Evolutionary conservation across 2,113 vertebrate genomes (phyloP), one percentile per base, ranked within the genome.

Genomic region (Eptesicus fuscus): DNA sequence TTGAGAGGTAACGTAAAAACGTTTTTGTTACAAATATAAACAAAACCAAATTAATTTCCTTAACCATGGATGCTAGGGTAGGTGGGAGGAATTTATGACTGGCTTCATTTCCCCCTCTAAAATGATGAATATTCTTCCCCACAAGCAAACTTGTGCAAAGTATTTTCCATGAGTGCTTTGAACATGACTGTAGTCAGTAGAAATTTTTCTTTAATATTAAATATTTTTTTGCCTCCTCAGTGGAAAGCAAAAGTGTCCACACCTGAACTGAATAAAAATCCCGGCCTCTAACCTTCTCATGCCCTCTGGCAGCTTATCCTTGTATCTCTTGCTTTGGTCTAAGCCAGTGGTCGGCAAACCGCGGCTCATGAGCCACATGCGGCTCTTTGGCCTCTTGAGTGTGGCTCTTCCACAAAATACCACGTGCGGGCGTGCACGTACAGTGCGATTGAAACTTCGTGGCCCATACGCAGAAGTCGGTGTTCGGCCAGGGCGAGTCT

Each of bases 121-220:
- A 59, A 83, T 96, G 92, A 97, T 79, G 95, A 96, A 93, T 94
- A 92, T 32, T 94, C 51, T 94, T 96, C 73, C 35, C 79, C 4
- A 35, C 28, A 67, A 11, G 44, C 67, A 96, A 67, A 2, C 47
- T 94, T 92, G 28, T 73, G 3, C 16, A 97, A 94, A 97, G 13
- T 69, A 44, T 91, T 94, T 94, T 42, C 74, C 61, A 13, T 65
- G 67, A 84, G 17, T 61, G 20, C 89, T 96, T 76, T 51, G 91
- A 61, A 88, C 47, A 94, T 16, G 51, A 93, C 91, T 88, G 56
- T 35, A 90, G 82, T 87, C 79, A 65, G 83, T 53, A 67, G 20
- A 78, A 9, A 37, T 13, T 42, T 97, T 91, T n/a, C 28, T 83
- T 44, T 53, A 80, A 14, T 76, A 83, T 87, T 65, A 63, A 30